Conservation (phyloP, 2,113 vertebrate species). For the Pseudolaguvia tuberculata region DNA sequence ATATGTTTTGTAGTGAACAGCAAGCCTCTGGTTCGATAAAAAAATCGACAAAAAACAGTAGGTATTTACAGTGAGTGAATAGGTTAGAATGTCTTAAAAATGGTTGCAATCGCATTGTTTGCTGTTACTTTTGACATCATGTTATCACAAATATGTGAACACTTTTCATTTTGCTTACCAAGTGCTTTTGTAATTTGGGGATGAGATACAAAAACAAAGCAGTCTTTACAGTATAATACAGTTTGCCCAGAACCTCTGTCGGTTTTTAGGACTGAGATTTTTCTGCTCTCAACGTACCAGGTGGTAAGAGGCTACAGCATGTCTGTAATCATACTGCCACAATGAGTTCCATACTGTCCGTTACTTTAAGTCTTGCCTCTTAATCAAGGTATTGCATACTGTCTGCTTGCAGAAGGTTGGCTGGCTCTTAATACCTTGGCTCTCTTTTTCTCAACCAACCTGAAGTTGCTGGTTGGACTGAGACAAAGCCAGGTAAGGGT, state of each 20-base stretch:
- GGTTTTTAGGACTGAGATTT: slow-evolving; percentile 35
- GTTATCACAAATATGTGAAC: slow-evolving; percentile 47
- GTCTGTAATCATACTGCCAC: slow-evolving; percentile 19
- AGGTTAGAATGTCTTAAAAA: slow-evolving; percentile 42
- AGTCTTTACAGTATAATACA: slow-evolving; percentile 71
- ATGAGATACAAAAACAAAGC: slow-evolving; percentile 61
- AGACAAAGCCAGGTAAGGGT: slow-evolving; percentile 66
- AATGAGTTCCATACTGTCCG: slow-evolving; percentile 11
- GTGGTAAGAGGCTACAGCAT: slow-evolving; percentile 43
- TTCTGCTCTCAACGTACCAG: slow-evolving; percentile 51
- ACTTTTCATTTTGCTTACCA: slow-evolving; percentile 67
- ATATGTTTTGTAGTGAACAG: slow-evolving; percentile 61
- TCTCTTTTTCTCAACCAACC: slow-evolving; percentile 47
- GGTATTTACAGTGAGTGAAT: slow-evolving; percentile 45
- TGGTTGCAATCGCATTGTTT: slow-evolving; percentile 49
- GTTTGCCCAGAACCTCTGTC: slow-evolving; percentile 55
- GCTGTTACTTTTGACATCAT: slow-evolving; percentile 41
- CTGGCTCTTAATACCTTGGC: slow-evolving; percentile 13
- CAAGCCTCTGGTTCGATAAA: slow-evolving; percentile 55
- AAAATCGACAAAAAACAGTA: slow-evolving; percentile 53
- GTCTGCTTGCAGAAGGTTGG: slow-evolving; percentile 37
- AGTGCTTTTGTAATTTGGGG: slow-evolving; percentile 65
- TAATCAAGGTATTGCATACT: slow-evolving; percentile 52
- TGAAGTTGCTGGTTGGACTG: slow-evolving; percentile 49
- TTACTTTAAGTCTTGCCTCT: slow-evolving; percentile 58